These are phyloP conservation scores for Ischnus inquisitorius DNA, from an alignment of 2,888 invertebrate genomes.

Conservation along the genomic window DNA sequence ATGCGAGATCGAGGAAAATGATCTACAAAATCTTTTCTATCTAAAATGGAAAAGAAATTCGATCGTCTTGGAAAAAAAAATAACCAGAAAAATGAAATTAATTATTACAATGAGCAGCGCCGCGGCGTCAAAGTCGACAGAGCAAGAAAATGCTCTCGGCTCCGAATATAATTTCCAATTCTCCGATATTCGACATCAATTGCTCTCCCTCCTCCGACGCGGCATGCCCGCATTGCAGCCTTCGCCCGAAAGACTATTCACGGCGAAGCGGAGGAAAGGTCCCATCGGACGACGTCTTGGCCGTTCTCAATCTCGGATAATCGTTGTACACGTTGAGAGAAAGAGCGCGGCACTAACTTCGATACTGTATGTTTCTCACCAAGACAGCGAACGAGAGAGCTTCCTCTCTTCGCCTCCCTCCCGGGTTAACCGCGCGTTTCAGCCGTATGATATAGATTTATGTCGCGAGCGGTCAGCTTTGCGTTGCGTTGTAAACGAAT, in stretches of 20 bases:
- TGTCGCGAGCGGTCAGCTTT: conserved; percentile 73
- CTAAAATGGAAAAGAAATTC: too few relatives aligned
- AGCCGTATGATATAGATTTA: conserved; percentile 80
- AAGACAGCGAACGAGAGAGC: conserved; percentile 34
- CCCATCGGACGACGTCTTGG: conserved; percentile 27
- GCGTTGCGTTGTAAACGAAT: conserved; percentile 63
- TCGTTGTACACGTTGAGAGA: conserved; percentile 37
- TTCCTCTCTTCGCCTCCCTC: conserved; percentile 2
- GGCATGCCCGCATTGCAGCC: conserved; percentile 8
- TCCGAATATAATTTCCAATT: too few relatives aligned
- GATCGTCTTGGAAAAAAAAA: too few relatives aligned
- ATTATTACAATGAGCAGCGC: too few relatives aligned
- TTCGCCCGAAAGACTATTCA: conserved; percentile 3
- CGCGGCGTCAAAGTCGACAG: too few relatives aligned
- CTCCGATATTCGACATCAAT: not conserved
- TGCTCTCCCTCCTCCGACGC: conserved; percentile 31
- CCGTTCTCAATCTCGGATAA: conserved; percentile 22
- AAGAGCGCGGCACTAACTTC: not conserved
- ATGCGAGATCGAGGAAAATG: too few relatives aligned
- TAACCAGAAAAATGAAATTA: too few relatives aligned
- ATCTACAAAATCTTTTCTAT: too few relatives aligned
- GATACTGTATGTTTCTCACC: conserved; percentile 36
- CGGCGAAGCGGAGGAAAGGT: conserved; percentile 22
- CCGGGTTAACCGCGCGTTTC: conserved; percentile 14
- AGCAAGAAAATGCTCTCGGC: too few relatives aligned